Conservation (phyloP, 2,888 invertebrate species). For the Frankliniella intonsa region DNA sequence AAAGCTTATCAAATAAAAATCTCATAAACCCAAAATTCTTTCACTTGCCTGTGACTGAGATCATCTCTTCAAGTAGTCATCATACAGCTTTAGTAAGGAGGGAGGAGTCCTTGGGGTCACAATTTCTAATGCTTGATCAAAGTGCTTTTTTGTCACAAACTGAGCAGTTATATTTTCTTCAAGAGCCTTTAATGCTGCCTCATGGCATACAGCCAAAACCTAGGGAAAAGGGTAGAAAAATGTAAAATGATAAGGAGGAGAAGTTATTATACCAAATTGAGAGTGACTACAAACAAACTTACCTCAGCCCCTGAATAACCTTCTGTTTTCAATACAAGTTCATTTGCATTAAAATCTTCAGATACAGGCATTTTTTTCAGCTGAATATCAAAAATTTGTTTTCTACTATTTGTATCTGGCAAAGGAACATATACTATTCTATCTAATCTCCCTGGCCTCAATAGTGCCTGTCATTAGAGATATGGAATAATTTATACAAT, state of each 20-base stretch:
- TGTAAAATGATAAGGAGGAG: not conserved
- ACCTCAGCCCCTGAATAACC: constrained; percentile 94
- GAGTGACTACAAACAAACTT: constrained; percentile 43
- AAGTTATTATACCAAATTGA: constrained; percentile 13
- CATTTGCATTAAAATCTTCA: constrained; percentile 60
- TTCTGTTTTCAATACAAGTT: constrained; percentile 63
- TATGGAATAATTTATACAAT: constrained; percentile 31
- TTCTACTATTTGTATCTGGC: constrained; percentile 74
- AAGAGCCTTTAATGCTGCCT: constrained; percentile 81
- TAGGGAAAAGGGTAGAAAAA: constrained; percentile 39
- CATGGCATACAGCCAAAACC: constrained; percentile 76
- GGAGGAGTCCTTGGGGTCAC: constrained; percentile 73
- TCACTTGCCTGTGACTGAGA: not conserved
- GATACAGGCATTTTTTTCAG: constrained; percentile 66
- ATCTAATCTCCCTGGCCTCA: constrained; percentile 88
- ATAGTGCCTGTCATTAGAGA: constrained; percentile 59
- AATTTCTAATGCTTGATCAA: constrained; percentile 63
- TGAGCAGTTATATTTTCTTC: constrained; percentile 59
- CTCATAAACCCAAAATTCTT: not conserved
- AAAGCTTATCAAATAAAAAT: not conserved
- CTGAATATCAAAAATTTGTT: constrained; percentile 76
- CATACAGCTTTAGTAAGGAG: constrained; percentile 67
- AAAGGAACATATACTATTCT: constrained; percentile 88
- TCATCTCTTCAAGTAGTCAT: constrained; percentile 52
- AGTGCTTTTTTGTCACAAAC: constrained; percentile 63